Conservation (phyloP, 35 echinoderm and acorn worm species). For the Heliocidaris erythrogramma region DNA sequence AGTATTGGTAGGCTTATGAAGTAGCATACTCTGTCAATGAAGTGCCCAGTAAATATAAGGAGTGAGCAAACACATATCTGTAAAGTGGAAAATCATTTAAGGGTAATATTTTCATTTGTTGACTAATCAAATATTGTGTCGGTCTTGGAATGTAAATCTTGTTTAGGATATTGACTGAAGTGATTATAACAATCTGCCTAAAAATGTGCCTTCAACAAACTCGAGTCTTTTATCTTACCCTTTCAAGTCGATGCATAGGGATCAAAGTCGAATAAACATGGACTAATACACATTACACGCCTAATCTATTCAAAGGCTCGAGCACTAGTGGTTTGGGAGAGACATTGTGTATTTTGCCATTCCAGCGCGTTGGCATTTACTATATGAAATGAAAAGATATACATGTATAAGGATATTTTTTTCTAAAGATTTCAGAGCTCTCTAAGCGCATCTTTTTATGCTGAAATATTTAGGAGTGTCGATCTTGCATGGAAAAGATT, state of each 20-base stretch:
- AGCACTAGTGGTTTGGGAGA: neutral
- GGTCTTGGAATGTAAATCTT: slow-evolving; percentile 11
- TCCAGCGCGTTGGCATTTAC: too few species aligned
- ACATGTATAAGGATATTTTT: too few species aligned
- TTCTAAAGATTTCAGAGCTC: too few species aligned
- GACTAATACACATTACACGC: neutral
- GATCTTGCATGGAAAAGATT: too few species aligned
- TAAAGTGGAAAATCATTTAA: neutral
- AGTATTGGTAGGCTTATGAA: neutral
- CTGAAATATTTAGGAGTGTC: too few species aligned
- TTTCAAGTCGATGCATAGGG: neutral
- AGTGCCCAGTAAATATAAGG: neutral
- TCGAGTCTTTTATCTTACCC: neutral
- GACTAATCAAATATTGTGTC: neutral
- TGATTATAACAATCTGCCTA: neutral
- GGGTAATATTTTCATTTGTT: neutral
- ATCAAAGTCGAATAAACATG: neutral
- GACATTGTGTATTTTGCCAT: too few species aligned
- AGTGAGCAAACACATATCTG: neutral
- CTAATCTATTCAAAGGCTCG: neutral
- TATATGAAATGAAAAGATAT: too few species aligned
- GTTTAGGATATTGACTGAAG: neutral
- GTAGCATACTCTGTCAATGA: neutral
- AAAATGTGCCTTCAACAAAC: neutral
- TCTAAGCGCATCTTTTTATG: too few species aligned